phyloP scores from a whole-genome alignment of 2,113 vertebrate species.

The Nansenia antarctica region DNA sequence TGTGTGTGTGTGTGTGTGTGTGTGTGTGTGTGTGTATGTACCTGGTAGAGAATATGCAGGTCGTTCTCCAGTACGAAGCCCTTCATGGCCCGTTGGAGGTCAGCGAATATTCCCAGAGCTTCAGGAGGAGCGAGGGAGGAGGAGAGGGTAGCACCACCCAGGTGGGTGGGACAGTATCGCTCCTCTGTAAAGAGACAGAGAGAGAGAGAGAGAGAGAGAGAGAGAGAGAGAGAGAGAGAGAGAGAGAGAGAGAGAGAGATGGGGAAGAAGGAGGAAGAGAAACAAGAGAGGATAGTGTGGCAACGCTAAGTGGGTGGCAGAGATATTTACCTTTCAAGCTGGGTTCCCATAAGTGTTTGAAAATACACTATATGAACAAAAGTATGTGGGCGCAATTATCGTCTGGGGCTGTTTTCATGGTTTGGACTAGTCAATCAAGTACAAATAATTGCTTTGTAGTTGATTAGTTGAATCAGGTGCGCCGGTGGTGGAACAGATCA shows the following conservation, averaged over 20 bases:
- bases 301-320: too few relatives aligned
- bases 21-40: conserved; percentile 52
- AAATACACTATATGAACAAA: too few relatives aligned
- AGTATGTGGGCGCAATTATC: too few relatives aligned
- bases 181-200: conserved; percentile 67
- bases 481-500: too few relatives aligned
- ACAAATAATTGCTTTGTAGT: too few relatives aligned
- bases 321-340: too few relatives aligned
- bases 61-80: conserved; percentile 97
- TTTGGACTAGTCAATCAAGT: too few relatives aligned
- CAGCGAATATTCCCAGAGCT: conserved; percentile 95
- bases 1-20: not conserved
- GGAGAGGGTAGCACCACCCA: conserved; percentile 91
- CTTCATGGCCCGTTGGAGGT: conserved; percentile 97
- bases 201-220: conserved; percentile 1
- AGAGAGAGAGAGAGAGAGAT: not conserved
- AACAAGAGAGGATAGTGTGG: not conserved
- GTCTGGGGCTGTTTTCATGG: too few relatives aligned
- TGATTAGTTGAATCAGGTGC: too few relatives aligned
- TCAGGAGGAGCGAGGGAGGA: conserved; percentile 93
- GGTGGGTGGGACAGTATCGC: conserved; percentile 86
- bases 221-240: not conserved
- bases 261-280: not conserved
- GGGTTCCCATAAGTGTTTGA: too few relatives aligned
- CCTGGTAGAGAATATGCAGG: conserved; percentile 94